Percentiles rank a stretch among this genome's conserved stretches.
Conservation (phyloP, 2,797 vertebrate species). For the Potorous gilbertii region DNA sequence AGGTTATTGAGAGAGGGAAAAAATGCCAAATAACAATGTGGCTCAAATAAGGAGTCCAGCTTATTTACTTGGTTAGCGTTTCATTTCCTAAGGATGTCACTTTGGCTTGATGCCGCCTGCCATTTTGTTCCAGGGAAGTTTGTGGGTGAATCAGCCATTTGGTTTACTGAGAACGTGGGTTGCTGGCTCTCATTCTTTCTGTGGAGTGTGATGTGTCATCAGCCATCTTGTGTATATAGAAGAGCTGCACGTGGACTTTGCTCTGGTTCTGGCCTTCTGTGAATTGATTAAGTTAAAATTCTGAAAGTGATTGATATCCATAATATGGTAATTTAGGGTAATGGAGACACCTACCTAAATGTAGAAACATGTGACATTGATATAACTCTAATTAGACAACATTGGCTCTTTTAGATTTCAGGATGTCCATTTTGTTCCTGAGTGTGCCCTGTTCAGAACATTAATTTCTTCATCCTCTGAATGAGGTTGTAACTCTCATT, state of each 20-base stretch:
- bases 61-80: not conserved
- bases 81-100: not conserved
- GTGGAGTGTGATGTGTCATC: not conserved
- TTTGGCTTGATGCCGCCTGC: not conserved
- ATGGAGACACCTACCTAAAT: too few species aligned
- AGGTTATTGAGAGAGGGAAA: not conserved
- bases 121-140: slow-evolving; percentile 18
- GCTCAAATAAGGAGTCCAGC: not conserved
- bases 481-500: not conserved
- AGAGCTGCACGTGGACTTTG: not conserved
- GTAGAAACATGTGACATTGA: not conserved
- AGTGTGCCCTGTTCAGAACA: not conserved
- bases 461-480: not conserved
- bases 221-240: slow-evolving; percentile 4
- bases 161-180: not conserved
- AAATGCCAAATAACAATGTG: not conserved
- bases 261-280: not conserved
- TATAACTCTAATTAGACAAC: not conserved
- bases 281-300: not conserved
- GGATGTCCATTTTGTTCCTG: not conserved
- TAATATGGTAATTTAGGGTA: not conserved
- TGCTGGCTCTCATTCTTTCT: slow-evolving; percentile 13
- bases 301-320: not conserved
- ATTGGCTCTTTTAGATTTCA: slow-evolving; percentile 5
- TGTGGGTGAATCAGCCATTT: not conserved